Conservation (phyloP, 1,140 invertebrate species). For the Theocolax elegans region DNA sequence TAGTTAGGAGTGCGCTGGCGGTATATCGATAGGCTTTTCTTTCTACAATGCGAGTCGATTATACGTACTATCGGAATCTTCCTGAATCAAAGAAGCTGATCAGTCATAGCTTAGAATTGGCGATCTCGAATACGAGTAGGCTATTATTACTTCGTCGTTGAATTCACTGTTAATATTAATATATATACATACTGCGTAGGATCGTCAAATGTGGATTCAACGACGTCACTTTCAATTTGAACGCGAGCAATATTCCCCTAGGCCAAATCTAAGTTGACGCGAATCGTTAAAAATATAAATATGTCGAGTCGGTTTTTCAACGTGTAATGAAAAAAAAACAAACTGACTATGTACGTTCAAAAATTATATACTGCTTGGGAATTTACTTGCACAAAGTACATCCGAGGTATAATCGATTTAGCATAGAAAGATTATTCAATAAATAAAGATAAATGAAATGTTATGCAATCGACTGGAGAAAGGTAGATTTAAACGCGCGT, state of each 20-base stretch:
- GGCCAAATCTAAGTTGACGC: neutral
- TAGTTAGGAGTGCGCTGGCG: constrained; percentile 35
- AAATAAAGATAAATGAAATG: constrained; percentile 28
- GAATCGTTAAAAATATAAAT: too few species aligned
- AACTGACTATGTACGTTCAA: too few species aligned
- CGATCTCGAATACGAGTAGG: neutral
- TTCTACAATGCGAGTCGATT: constrained; percentile 29
- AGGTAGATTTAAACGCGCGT: constrained; percentile 25
- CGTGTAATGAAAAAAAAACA: too few species aligned
- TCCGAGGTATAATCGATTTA: constrained; percentile 17
- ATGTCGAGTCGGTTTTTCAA: too few species aligned
- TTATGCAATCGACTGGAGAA: constrained; percentile 32
- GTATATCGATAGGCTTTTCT: constrained; percentile 11
- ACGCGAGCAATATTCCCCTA: constrained; percentile 11
- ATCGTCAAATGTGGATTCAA: neutral
- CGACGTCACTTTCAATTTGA: neutral
- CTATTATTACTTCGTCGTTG: neutral
- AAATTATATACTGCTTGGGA: too few species aligned
- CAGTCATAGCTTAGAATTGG: neutral
- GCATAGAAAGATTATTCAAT: constrained; percentile 14
- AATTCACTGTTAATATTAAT: neutral
- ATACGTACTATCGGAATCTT: neutral
- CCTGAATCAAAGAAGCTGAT: neutral
- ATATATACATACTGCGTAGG: too few species aligned
- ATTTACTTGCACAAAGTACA: neutral